phyloP scores from a whole-genome alignment of 2,113 vertebrate genomes.

The Oceanodroma tethys region DNA sequence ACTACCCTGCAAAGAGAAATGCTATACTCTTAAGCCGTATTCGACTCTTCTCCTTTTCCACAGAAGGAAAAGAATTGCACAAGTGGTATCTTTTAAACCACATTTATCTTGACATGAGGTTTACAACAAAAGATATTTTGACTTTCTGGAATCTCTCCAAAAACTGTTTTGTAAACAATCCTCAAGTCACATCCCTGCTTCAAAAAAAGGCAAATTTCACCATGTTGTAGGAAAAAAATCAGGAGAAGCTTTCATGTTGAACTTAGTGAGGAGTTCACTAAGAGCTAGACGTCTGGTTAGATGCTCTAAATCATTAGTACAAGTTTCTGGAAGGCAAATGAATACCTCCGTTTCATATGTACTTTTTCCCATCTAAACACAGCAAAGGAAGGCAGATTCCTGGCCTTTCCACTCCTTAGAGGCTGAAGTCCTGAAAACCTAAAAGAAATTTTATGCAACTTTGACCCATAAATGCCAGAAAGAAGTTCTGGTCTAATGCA shows the following conservation, averaged over 20 bases:
- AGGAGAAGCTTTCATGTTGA: not conserved
- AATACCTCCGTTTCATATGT: not conserved
- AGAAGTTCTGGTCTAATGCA: not conserved
- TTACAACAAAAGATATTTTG: not conserved
- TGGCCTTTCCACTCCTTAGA: not conserved
- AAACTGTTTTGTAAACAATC: not conserved
- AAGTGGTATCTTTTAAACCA: not conserved
- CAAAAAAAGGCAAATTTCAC: not conserved
- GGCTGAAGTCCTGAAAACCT: not conserved
- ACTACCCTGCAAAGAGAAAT: not conserved
- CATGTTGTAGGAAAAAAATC: not conserved
- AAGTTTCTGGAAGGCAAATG: not conserved
- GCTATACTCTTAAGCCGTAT: not conserved
- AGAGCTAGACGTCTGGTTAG: not conserved
- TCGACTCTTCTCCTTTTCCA: not conserved
- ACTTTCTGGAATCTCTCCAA: not conserved
- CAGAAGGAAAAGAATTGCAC: not conserved
- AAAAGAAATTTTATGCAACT: not conserved
- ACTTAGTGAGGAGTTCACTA: not conserved
- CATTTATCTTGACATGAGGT: not conserved
- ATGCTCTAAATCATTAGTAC: not conserved
- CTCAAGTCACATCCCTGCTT: not conserved
- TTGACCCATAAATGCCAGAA: not conserved
- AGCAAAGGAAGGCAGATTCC: not conserved
- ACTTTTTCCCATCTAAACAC: not conserved